Percentiles rank a stretch among this genome's conserved stretches.
Conservation (phyloP, 2,113 vertebrate species). For the Dryoscopus gambensis region DNA sequence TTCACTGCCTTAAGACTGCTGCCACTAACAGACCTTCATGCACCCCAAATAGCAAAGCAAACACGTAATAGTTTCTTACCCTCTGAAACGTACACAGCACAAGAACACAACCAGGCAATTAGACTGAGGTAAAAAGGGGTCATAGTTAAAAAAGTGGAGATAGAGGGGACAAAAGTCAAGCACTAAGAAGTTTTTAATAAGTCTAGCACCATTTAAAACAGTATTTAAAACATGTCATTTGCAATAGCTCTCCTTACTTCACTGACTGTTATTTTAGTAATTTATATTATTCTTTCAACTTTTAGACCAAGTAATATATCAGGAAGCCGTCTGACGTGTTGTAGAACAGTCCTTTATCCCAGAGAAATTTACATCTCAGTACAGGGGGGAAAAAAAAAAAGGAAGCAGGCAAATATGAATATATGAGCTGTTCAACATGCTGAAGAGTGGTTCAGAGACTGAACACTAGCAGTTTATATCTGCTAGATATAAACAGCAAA, state of each 20-base stretch:
- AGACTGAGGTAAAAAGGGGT: neutral
- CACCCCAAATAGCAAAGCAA: neutral
- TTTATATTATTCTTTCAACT: neutral
- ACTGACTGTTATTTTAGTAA: neutral
- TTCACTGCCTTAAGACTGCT: neutral
- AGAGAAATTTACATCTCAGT: neutral
- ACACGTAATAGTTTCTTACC: fast-evolving
- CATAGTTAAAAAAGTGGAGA: neutral
- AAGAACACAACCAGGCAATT: neutral
- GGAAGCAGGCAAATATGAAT: neutral
- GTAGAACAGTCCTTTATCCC: neutral
- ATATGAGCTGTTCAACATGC: neutral
- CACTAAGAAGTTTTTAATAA: neutral
- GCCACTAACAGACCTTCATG: neutral
- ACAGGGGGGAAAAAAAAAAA: neutral
- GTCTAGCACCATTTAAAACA: neutral
- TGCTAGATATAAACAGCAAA: neutral
- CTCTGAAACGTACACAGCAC: neutral
- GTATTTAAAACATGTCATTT: neutral
- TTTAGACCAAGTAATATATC: neutral
- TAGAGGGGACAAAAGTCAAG: neutral
- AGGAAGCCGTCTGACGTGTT: neutral
- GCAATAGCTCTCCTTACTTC: neutral
- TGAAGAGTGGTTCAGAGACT: neutral
- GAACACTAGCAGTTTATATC: neutral